These are phyloP conservation scores for Piezodorus guildinii DNA, from an alignment of 1,140 invertebrate species.

Conservation along the genomic window DNA sequence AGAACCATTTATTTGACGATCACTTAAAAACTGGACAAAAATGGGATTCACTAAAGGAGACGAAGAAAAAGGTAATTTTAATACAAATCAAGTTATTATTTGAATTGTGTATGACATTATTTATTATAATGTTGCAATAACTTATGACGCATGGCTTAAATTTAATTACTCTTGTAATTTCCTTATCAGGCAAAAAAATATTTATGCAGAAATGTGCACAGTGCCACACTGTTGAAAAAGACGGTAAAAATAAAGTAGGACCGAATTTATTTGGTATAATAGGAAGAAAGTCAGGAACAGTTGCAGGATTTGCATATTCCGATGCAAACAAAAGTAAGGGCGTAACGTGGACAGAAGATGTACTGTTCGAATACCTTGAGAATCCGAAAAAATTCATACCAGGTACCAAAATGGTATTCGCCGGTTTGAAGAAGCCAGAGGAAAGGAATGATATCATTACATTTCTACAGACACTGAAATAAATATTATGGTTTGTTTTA, in stretches of 20 bases:
- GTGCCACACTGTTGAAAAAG: constrained; percentile 89
- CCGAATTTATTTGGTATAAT: constrained; percentile 60
- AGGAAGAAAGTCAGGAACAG: constrained; percentile 61
- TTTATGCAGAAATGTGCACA: constrained; percentile 92
- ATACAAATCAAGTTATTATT: neutral
- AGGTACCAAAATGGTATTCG: constrained; percentile 77
- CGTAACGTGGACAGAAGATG: constrained; percentile 49
- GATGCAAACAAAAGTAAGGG: constrained; percentile 59
- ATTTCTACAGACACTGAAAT: constrained; percentile 31
- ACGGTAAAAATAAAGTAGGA: constrained; percentile 93
- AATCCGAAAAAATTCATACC: constrained; percentile 77
- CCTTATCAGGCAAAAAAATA: constrained; percentile 33
- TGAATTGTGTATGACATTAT: neutral
- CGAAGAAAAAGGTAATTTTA: neutral
- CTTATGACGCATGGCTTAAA: neutral
- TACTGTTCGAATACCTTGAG: constrained; percentile 54
- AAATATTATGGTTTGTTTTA: neutral
- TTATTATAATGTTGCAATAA: neutral
- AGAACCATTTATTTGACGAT: too few species aligned
- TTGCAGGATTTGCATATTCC: constrained; percentile 81
- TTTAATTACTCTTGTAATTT: neutral
- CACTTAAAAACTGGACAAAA: neutral
- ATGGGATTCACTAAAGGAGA: neutral
- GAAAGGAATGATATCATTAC: constrained; percentile 67
- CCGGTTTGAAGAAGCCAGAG: constrained; percentile 62